Conservation (phyloP, 2,113 vertebrate genomes). For the Stictonetta naevosa region DNA sequence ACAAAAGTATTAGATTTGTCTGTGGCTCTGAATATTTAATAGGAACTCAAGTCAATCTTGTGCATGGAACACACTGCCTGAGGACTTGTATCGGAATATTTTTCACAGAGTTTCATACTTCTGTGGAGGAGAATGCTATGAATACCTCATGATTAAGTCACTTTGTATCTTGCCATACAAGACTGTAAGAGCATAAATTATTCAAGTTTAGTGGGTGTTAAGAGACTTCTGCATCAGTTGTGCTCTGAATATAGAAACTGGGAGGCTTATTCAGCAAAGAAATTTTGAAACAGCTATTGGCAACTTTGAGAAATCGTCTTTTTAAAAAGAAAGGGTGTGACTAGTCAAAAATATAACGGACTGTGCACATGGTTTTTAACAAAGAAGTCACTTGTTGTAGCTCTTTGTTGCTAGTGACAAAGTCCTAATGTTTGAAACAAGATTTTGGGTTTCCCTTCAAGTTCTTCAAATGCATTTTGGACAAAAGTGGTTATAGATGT, state of each 20-base stretch:
- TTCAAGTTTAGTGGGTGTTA: conserved; percentile 78
- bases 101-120: conserved; percentile 32
- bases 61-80: neutral
- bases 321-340: conserved; percentile 25
- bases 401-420: neutral
- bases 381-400: neutral
- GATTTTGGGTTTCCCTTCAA: neutral
- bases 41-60: neutral
- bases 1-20: conserved; percentile 28
- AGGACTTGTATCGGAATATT: conserved; percentile 53
- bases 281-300: conserved; percentile 34
- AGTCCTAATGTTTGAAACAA: neutral
- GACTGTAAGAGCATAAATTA: conserved; percentile 76
- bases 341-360: conserved; percentile 11
- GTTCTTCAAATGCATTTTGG: neutral
- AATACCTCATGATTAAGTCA: conserved; percentile 75
- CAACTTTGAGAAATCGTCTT: conserved; percentile 3
- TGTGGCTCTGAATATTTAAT: conserved; percentile 54
- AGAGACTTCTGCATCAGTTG: conserved; percentile 67
- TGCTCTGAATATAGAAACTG: conserved; percentile 71
- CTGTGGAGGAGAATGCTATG: conserved; percentile 57
- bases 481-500: neutral
- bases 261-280: conserved; percentile 67
- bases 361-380: neutral
- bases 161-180: conserved; percentile 72